Evolutionary conservation across 2,113 vertebrate genomes (phyloP), one percentile per base, ranked within the genome.

Genomic region (Spilogale gracilis): DNA sequence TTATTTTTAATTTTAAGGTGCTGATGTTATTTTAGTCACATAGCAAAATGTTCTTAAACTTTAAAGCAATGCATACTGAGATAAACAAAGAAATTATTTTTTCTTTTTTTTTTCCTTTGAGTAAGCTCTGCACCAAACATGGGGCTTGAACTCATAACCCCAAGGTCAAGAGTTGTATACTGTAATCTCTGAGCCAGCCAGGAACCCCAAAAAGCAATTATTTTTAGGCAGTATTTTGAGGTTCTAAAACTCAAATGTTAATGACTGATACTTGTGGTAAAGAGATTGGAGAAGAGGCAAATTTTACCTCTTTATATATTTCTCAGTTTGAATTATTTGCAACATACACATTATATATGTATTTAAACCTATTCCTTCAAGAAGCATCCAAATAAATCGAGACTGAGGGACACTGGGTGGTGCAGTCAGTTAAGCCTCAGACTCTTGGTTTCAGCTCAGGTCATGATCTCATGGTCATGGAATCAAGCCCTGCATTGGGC

Each of bases 231-330:
- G 78, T 6, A 18, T 81, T 91, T 87, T 80, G 21, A 50, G 65
- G 38, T 82, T 89, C 80, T 48, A 74, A 92, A 97, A 91, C 50
- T 74, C 32, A 80, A 95, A 63, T 76, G 11, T 50, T 82, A 83
- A 58, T 60, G 86, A 48, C 5, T 76, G 11, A 83, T 71, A 52
- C 38, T 91, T 79, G 56, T 23, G 27, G 10, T 50, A 9, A 71
- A 56, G 10, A 6, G 8, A 3, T n/a, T 89, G 12, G 25, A 92
- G 45, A 61, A 87, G 71, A 48, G 45, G 54, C 20, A 30, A 18
- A 67, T 63, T 89, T 94, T 82, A 61, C 10, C 21, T 91, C 17
- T 65, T 80, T 30, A 54, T 5, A 54, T 4, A 32, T 12, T 82
- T 89, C 21, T 61, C 71, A 54, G 8, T 54, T 81, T 85, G 50